phyloP scores from a whole-genome alignment of 1,140 invertebrate species.

The Aleiodes sp. region DNA sequence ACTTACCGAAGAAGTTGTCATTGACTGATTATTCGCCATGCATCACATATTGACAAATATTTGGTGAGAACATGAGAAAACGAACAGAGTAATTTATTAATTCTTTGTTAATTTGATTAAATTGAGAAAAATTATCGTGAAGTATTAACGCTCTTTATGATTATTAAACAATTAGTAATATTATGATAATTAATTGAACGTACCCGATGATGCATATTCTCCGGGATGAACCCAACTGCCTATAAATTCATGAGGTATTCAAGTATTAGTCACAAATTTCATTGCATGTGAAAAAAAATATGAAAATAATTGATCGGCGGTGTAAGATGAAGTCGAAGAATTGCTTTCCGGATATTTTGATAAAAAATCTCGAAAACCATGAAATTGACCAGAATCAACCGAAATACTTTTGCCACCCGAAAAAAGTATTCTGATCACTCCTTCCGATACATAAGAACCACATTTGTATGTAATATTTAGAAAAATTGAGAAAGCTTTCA shows the following conservation, averaged over 20 bases:
- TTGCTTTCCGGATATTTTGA: not conserved
- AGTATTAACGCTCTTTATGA: not conserved
- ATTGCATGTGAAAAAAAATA: not conserved
- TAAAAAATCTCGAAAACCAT: not conserved
- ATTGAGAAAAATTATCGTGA: constrained; percentile 27
- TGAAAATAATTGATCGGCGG: not conserved
- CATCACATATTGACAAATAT: constrained; percentile 49
- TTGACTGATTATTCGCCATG: constrained; percentile 80
- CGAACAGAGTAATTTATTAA: constrained; percentile 54
- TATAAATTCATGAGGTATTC: constrained; percentile 61
- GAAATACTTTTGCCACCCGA: no score
- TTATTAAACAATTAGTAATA: constrained; percentile 6
- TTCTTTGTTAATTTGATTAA: constrained; percentile 47
- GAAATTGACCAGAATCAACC: no score
- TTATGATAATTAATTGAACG: constrained; percentile 50
- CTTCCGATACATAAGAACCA: no score
- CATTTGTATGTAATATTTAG: no score
- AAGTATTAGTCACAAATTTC: constrained; percentile 22
- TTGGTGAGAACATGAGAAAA: constrained; percentile 50
- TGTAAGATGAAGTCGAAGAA: no score
- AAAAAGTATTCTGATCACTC: no score
- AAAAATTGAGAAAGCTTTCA: no score
- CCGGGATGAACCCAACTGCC: constrained; percentile 97
- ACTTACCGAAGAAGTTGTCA: constrained; percentile 99
- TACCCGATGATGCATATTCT: constrained; percentile 98